These are phyloP conservation scores for Platanista minor DNA, from an alignment of 2,113 vertebrate species.

Conservation along the genomic window DNA sequence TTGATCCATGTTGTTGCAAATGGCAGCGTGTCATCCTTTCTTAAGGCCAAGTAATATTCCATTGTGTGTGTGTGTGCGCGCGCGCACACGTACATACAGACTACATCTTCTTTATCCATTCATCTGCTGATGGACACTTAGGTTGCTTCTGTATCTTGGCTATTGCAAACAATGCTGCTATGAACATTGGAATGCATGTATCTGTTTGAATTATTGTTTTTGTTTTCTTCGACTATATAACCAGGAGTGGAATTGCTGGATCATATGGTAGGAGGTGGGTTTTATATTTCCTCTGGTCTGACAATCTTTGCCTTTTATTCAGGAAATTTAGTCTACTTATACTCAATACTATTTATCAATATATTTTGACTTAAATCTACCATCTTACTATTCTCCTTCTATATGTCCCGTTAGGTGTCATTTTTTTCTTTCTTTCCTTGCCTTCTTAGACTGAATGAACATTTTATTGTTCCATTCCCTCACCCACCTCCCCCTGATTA, in stretches of 20 bases:
- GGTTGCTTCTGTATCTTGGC: neutral
- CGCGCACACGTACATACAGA: neutral
- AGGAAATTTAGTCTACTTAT: neutral
- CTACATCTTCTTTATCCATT: neutral
- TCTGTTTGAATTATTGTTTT: neutral
- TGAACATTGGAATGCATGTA: neutral
- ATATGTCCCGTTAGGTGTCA: neutral
- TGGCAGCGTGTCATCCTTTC: no score
- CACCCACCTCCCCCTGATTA: neutral
- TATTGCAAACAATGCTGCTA: neutral
- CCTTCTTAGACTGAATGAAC: neutral
- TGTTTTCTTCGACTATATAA: neutral
- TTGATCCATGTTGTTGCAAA: no score
- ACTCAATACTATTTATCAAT: neutral
- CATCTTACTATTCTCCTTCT: neutral
- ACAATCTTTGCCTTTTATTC: neutral
- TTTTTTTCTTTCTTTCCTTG: neutral
- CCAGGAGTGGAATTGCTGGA: neutral
- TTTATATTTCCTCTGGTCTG: neutral
- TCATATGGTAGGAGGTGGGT: neutral
- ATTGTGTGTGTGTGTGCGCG: neutral
- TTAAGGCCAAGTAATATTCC: neutral
- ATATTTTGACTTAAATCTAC: neutral
- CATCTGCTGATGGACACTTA: neutral
- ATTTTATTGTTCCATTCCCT: neutral